Conservation (phyloP, 2,113 vertebrate species). For the Turdus rufiventris region DNA sequence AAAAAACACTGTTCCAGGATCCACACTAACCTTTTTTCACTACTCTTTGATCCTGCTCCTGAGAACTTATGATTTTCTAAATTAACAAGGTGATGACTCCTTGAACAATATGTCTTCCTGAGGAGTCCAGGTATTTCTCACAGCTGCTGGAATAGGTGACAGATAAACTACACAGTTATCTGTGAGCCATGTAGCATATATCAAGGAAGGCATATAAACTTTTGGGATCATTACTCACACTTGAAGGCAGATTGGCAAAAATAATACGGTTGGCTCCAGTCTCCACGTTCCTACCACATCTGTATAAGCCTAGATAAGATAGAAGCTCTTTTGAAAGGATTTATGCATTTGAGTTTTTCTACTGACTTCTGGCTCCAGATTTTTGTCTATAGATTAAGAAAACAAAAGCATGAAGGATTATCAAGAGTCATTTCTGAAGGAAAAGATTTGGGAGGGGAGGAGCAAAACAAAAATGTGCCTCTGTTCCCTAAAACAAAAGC, state of each 20-base stretch:
- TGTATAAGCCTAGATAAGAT: background rate
- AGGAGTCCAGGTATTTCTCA: background rate
- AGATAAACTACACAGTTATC: background rate
- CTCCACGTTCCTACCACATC: background rate
- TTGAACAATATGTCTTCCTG: background rate
- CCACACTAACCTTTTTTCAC: background rate
- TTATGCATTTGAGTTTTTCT: background rate
- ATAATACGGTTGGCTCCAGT: background rate
- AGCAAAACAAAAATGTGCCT: background rate
- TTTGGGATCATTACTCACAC: background rate
- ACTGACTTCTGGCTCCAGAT: background rate
- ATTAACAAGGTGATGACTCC: background rate
- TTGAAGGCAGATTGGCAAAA: background rate
- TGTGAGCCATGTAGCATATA: background rate
- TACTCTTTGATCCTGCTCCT: background rate
- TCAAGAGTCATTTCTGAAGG: background rate
- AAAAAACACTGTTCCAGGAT: background rate
- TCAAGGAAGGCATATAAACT: background rate
- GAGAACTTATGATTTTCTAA: background rate
- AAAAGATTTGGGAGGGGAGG: background rate
- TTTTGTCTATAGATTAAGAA: background rate
- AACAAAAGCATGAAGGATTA: background rate
- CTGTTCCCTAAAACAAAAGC: slow-evolving; percentile 15
- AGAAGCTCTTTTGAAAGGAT: background rate
- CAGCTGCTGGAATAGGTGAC: background rate